Percentiles rank a stretch among this genome's conserved stretches.
Conservation (phyloP, 2,797 vertebrate species). For the Falco peregrinus region DNA sequence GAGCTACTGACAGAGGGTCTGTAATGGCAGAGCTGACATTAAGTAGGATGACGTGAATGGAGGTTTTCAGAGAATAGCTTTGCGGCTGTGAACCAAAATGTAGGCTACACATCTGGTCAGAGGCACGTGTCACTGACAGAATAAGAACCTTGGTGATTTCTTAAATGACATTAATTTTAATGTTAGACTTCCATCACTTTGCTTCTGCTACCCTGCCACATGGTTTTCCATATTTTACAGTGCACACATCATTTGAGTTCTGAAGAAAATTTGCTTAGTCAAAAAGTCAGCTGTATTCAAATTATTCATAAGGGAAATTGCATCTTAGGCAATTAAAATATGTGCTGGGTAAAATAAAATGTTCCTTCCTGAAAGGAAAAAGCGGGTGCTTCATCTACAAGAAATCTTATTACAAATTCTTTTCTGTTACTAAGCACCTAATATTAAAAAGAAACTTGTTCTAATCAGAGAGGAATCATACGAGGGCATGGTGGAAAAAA, state of each 20-base stretch:
- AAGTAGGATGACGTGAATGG: background rate
- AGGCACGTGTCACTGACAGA: background rate
- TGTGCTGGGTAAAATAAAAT: constrained; percentile 51
- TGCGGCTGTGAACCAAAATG: background rate
- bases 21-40: background rate
- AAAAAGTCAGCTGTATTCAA: constrained; percentile 66
- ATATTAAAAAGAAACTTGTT: background rate
- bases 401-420: constrained; percentile 1
- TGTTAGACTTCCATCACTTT: constrained; percentile 53
- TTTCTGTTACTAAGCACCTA: constrained; percentile 12
- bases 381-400: background rate
- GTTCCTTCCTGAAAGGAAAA: constrained; percentile 45
- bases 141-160: background rate
- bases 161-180: constrained; percentile 63
- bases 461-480: background rate
- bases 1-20: background rate
- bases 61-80: background rate
- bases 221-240: constrained; percentile 66
- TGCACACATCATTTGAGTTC: constrained; percentile 65
- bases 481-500: background rate
- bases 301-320: constrained; percentile 74
- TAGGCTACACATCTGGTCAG: constrained; percentile 5
- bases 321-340: constrained; percentile 63
- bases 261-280: constrained; percentile 68
- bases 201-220: constrained; percentile 42